A percentile compares a stretch with the other conserved stretches of the same genome.
Conservation (phyloP, 2,113 vertebrate species). For the Bambusicola thoracicus region DNA sequence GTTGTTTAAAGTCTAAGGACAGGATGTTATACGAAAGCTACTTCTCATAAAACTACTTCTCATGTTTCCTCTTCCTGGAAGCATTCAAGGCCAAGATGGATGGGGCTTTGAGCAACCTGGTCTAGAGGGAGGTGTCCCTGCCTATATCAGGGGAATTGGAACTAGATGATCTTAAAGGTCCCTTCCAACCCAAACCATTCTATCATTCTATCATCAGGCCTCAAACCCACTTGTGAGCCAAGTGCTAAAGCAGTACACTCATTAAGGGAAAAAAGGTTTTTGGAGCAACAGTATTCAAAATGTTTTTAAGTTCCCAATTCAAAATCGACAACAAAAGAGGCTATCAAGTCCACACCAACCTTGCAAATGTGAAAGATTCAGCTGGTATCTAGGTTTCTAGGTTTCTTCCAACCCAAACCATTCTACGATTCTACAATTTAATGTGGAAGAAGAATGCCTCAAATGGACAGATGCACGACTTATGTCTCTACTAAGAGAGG, state of each 20-base stretch:
- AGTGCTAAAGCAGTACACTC: background rate
- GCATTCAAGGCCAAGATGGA: too few relatives aligned
- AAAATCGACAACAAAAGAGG: background rate
- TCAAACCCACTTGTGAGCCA: background rate
- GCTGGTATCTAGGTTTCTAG: background rate
- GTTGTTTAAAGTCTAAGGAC: background rate
- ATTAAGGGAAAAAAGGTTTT: background rate
- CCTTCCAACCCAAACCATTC: too few relatives aligned
- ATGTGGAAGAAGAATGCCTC: background rate
- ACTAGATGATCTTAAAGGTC: too few relatives aligned
- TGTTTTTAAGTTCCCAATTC: background rate
- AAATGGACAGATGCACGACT: background rate
- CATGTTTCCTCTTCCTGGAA: too few relatives aligned
- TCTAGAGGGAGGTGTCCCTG: too few relatives aligned
- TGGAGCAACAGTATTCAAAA: background rate
- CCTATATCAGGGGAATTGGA: too few relatives aligned
- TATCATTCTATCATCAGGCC: background rate
- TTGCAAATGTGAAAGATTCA: constrained; percentile 1
- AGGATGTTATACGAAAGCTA: background rate
- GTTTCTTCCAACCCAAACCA: too few relatives aligned
- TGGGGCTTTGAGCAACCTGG: too few relatives aligned
- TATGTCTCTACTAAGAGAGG: background rate
- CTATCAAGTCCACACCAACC: background rate
- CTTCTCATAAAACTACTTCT: too few relatives aligned
- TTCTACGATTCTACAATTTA: background rate